Percentiles rank a stretch among this genome's conserved stretches.
Evolutionary conservation across 2,113 vertebrate genomes (phyloP).

Genomic region (Passer montanus): DNA sequence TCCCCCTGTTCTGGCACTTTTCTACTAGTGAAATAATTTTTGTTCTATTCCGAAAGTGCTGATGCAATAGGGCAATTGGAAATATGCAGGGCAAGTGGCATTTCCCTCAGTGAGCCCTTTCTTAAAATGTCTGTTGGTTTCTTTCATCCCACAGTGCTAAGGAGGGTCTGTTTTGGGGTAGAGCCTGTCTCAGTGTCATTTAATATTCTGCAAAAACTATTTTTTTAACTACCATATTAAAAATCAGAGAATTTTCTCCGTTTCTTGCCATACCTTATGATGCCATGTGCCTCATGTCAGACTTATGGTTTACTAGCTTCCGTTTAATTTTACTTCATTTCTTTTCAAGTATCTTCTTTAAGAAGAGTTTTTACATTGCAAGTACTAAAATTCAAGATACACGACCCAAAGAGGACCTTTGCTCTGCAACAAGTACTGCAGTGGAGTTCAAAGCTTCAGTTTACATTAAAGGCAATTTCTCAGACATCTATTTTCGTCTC

Average conservation of each 20-base stretch:
- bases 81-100: neutral
- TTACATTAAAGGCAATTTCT: constrained; percentile 32
- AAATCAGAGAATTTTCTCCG: neutral
- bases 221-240: neutral
- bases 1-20: neutral
- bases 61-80: neutral
- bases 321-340: neutral
- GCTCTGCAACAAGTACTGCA: neutral
- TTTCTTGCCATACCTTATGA: neutral
- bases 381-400: neutral
- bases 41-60: neutral
- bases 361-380: neutral
- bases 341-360: neutral
- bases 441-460: neutral
- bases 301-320: neutral
- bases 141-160: neutral
- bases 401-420: neutral
- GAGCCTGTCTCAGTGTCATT: neutral
- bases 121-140: neutral
- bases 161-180: neutral
- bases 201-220: neutral
- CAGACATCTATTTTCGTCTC: constrained; percentile 18
- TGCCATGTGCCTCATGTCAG: neutral
- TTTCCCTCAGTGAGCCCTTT: neutral
- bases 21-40: neutral